These are phyloP conservation scores for Ceratotherium simum DNA, from an alignment of 2,113 vertebrate species.

Conservation along the genomic window DNA sequence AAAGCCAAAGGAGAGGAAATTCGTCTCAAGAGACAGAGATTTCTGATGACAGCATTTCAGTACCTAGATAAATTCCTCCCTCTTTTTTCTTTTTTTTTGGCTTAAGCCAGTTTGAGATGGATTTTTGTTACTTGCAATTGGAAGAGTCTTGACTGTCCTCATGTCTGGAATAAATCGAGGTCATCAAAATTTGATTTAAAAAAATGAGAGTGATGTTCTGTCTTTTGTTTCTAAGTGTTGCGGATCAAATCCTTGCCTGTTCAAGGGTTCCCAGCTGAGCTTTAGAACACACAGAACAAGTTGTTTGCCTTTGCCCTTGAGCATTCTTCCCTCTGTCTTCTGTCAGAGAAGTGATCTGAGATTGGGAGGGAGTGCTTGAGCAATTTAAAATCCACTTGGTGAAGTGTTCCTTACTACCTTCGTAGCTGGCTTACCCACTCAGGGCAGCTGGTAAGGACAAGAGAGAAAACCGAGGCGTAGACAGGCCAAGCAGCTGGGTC, in stretches of 20 bases:
- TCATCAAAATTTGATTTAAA: not conserved
- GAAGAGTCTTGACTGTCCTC: not conserved
- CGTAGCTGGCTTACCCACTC: not conserved
- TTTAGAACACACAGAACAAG: accelerated
- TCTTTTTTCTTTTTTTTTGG: not conserved
- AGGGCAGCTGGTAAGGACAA: not conserved
- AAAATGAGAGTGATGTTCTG: not conserved
- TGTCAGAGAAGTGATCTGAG: not conserved
- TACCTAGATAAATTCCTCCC: not conserved
- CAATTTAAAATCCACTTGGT: not conserved
- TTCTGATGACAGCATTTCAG: not conserved
- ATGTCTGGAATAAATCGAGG: not conserved
- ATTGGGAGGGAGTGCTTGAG: not conserved
- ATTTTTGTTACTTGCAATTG: not conserved
- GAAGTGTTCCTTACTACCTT: not conserved
- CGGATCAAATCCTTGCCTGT: not conserved
- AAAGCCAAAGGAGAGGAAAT: not conserved
- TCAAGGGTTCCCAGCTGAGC: not conserved
- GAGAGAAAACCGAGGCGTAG: not conserved
- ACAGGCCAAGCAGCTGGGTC: not conserved
- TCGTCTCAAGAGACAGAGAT: not conserved
- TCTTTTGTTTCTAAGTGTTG: not conserved
- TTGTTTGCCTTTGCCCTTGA: not conserved
- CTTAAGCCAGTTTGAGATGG: not conserved
- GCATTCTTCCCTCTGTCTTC: not conserved